phyloP scores from a whole-genome alignment of 2,113 vertebrate species.

The Notothenia coriiceps region DNA sequence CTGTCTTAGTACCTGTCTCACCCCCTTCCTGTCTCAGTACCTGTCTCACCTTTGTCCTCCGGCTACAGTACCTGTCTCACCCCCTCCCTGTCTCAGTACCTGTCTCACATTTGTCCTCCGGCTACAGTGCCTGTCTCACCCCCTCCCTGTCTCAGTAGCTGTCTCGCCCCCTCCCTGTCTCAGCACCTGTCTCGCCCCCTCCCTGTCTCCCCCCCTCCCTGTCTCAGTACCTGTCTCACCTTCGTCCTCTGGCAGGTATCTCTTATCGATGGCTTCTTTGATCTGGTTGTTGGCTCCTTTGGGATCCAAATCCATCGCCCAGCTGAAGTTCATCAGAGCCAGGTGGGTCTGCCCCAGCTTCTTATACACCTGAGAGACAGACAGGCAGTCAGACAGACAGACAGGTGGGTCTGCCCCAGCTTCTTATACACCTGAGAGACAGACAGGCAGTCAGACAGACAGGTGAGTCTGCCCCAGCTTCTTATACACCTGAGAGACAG shows the following conservation, averaged over 20 bases:
- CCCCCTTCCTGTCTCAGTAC: too few relatives aligned
- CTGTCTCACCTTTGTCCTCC: too few relatives aligned
- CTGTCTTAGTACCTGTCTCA: not conserved
- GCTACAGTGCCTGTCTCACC: too few relatives aligned
- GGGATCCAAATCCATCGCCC: slow-evolving; percentile 99
- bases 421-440: slow-evolving; percentile 95
- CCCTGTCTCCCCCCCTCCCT: too few relatives aligned
- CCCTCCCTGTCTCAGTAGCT: too few relatives aligned
- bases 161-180: too few relatives aligned
- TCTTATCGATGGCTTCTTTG: slow-evolving; percentile 99
- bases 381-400: not conserved
- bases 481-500: slow-evolving; percentile 92
- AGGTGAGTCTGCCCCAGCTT: slow-evolving; percentile 93
- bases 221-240: slow-evolving; percentile 38
- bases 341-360: slow-evolving; percentile 98
- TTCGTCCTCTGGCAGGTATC: slow-evolving; percentile 96
- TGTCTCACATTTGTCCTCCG: too few relatives aligned
- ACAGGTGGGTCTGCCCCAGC: slow-evolving; percentile 90
- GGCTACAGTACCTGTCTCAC: not conserved
- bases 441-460: too few relatives aligned
- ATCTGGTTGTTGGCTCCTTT: slow-evolving; percentile 99
- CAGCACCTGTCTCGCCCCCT: not conserved
- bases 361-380: slow-evolving; percentile 92
- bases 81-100: too few relatives aligned
- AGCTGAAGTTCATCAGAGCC: slow-evolving; percentile 99